Evolutionary conservation across 2,888 invertebrate genomes (phyloP).

Genomic region (Spicauda simplicius): DNA sequence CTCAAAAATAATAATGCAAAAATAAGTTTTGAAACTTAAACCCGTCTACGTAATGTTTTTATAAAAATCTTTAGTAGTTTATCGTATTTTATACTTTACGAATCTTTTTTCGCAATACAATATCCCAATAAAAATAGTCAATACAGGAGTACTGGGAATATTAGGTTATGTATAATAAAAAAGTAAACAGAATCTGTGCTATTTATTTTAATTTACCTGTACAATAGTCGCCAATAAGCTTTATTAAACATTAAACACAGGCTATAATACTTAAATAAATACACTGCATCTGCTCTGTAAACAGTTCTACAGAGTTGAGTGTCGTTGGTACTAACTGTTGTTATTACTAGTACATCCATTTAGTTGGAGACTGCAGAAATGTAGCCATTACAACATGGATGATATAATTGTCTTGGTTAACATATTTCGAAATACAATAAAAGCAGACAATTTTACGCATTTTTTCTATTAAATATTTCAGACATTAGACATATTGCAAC

Average conservation of each 20-base stretch:
- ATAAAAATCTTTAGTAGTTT: too few species aligned
- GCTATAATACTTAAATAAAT: slow-evolving; percentile 20
- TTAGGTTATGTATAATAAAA: neutral
- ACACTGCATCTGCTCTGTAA: slow-evolving; percentile 71
- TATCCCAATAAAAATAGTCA: too few species aligned
- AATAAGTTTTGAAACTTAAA: too few species aligned
- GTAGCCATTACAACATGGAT: slow-evolving; percentile 7
- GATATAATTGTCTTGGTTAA: neutral
- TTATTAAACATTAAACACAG: slow-evolving; percentile 48
- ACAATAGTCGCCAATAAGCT: slow-evolving; percentile 69
- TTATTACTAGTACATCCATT: neutral
- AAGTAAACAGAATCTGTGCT: slow-evolving; percentile 71
- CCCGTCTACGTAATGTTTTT: too few species aligned
- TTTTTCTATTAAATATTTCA: neutral
- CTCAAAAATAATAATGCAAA: too few species aligned
- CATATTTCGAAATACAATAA: neutral
- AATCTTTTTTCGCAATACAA: too few species aligned
- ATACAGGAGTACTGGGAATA: neutral
- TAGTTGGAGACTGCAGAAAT: neutral
- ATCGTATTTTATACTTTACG: too few species aligned
- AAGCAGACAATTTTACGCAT: neutral
- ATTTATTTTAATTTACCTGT: slow-evolving; percentile 74
- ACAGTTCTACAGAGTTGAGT: slow-evolving; percentile 73
- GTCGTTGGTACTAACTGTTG: slow-evolving; percentile 39
- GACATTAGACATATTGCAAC: neutral